phyloP scores from a whole-genome alignment of 1,140 invertebrate genomes.

The Euwallacea similis region DNA sequence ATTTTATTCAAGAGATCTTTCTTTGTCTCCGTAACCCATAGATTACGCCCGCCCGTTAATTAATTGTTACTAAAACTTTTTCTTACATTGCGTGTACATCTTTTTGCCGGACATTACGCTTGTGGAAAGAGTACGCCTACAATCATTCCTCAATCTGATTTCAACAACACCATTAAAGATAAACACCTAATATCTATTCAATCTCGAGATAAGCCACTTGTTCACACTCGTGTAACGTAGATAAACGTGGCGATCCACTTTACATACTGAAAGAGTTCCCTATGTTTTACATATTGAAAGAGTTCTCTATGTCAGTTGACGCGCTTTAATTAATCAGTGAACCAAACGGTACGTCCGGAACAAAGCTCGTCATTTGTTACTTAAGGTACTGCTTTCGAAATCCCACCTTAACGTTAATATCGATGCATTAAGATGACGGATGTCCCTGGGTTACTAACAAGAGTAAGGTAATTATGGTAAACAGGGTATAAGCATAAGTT shows the following conservation, averaged over 20 bases:
- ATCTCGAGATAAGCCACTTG: slow-evolving; percentile 30
- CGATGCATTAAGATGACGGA: slow-evolving; percentile 28
- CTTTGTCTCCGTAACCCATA: slow-evolving; percentile 13
- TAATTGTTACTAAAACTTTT: slow-evolving; percentile 13
- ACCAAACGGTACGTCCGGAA: slow-evolving; percentile 19
- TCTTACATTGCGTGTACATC: too few species aligned
- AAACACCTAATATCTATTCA: slow-evolving; percentile 36
- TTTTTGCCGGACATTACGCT: too few species aligned
- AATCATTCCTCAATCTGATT: slow-evolving; percentile 18
- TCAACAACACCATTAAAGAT: slow-evolving; percentile 25
- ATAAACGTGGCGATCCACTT: slow-evolving; percentile 35
- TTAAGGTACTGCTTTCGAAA: slow-evolving; percentile 19
- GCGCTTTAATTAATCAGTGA: slow-evolving; percentile 30
- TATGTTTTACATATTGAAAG: slow-evolving; percentile 2
- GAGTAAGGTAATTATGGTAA: slow-evolving; percentile 27
- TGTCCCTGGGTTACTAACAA: slow-evolving; percentile 20
- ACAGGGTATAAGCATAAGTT: slow-evolving; percentile 13
- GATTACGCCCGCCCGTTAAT: slow-evolving; percentile 25
- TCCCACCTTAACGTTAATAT: slow-evolving; percentile 17
- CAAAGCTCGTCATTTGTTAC: slow-evolving; percentile 31
- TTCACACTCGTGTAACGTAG: slow-evolving; percentile 32
- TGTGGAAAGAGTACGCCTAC: too few species aligned
- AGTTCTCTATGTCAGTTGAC: slow-evolving; percentile 8
- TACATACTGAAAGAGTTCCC: slow-evolving; percentile 28
- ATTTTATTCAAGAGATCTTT: slow-evolving; percentile 20